Base-by-base conservation (phyloP, 1,140 invertebrate genomes). In the Drosophila erecta region DNA sequence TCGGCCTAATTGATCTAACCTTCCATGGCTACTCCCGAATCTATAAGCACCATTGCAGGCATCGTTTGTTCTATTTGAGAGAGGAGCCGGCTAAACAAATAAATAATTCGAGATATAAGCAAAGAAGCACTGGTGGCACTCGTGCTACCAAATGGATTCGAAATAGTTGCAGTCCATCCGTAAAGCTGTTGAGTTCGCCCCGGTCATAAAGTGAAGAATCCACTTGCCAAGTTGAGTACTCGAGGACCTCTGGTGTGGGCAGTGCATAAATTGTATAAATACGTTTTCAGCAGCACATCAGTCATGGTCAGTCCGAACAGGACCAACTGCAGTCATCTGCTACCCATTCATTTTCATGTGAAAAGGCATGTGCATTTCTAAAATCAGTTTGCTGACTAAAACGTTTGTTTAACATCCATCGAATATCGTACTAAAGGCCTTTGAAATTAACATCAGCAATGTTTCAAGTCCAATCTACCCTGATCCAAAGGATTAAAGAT, bases 261-360 rank as follows among this genome's bases (percentile, higher is more conserved):
- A 81, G 65, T 74, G 76, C 55, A 78, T 79, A 84, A 83, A 83
- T 61, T 84, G 65, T 50, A 84, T 84, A 75, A 75, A 79, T 75
- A 75, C 59, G 75, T 84, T 75, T 83, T 84, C 62, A 79, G 54
- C 75, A 83, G 75, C 55, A 65, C 59, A 83, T 83, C 74, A 83
- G 57, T 65, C 66, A 70, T 49, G 40, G 49, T 30, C 53, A 71
- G 44, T 22, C 54, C 47, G 41, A 44, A 47, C 27, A 76, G 46
- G 55, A 58, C 14, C 27, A 40, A 41, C 7, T 49, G 33, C 71
- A 51, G 43, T 38, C 60, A 33, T 44, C 12, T 55, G 40, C 15
- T 65, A 64, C 46, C 59, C 30, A 27, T 62, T 67, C 15, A 33
- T 24, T 17, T 4, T 8, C 4, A 4, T 1, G 15, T 15, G 17